These are phyloP conservation scores for Kradibia gibbosae DNA, from an alignment of 1,140 invertebrate genomes.

Conservation along the genomic window DNA sequence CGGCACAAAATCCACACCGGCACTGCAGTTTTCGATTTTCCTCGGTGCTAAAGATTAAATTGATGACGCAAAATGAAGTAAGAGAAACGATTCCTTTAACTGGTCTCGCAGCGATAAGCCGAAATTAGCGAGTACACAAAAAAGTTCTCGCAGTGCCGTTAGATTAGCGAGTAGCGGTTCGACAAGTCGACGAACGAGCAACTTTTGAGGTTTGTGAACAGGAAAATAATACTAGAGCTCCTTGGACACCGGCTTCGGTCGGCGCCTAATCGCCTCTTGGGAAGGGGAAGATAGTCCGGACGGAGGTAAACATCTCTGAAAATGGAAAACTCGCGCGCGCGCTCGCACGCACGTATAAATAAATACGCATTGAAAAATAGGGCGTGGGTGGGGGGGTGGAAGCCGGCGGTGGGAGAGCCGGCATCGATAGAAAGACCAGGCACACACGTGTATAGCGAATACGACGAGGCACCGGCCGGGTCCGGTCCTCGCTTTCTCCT, in stretches of 20 bases:
- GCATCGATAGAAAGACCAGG: neutral
- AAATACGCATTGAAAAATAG: neutral
- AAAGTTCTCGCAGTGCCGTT: conserved; percentile 2
- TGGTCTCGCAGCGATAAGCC: neutral
- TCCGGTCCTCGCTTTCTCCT: neutral
- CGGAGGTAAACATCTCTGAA: neutral
- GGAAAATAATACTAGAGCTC: neutral
- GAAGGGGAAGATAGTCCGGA: neutral
- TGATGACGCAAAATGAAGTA: too few species aligned
- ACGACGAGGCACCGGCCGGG: neutral
- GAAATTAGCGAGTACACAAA: neutral
- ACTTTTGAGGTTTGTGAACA: neutral
- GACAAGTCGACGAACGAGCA: neutral
- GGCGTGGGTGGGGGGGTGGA: too few species aligned
- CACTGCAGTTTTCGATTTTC: too few species aligned
- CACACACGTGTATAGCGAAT: too few species aligned
- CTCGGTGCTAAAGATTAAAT: too few species aligned
- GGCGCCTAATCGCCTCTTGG: too few species aligned
- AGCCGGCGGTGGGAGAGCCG: neutral
- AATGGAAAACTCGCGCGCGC: neutral
- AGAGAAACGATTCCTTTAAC: neutral
- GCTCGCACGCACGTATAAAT: neutral
- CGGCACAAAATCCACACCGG: too few species aligned
- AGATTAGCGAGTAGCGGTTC: conserved; percentile 1
- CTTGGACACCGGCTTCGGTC: neutral